Conservation (phyloP, 2,113 vertebrate genomes). For the Hippocampus comes region DNA sequence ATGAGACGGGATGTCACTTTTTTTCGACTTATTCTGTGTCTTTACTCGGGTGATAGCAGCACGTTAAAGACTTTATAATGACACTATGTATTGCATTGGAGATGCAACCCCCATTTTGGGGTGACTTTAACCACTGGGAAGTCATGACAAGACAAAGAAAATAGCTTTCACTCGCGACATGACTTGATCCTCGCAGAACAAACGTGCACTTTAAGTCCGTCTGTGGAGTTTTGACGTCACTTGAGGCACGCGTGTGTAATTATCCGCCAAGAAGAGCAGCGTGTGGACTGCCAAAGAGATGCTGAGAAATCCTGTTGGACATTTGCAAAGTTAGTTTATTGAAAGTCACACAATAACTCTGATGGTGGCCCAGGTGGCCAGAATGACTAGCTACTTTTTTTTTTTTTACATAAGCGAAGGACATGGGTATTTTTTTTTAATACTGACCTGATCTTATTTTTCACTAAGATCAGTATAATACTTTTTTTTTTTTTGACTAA, state of each 20-base stretch:
- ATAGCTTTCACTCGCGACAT: background rate
- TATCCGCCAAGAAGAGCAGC: background rate
- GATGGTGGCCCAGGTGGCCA: background rate
- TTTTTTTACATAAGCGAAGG: background rate
- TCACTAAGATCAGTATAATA: too few species aligned
- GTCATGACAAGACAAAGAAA: background rate
- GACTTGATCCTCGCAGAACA: background rate
- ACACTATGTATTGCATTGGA: background rate
- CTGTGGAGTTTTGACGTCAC: background rate
- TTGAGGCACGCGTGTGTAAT: background rate
- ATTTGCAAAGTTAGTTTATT: background rate
- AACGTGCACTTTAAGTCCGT: background rate
- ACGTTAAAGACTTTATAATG: background rate
- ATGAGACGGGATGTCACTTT: constrained; percentile 1
- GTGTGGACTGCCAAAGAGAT: background rate
- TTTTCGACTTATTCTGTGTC: constrained; percentile 5
- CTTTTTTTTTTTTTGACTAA: background rate
- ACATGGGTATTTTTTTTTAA: background rate
- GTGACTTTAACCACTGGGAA: background rate
- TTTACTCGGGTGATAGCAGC: constrained; percentile 20
- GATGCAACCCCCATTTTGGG: background rate
- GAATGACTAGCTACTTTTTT: background rate
- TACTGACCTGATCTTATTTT: too few species aligned
- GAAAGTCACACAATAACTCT: background rate
- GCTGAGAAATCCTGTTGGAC: background rate